Base-by-base conservation (phyloP, 2,797 vertebrate species). In the Amblyopsis hoosieri region DNA sequence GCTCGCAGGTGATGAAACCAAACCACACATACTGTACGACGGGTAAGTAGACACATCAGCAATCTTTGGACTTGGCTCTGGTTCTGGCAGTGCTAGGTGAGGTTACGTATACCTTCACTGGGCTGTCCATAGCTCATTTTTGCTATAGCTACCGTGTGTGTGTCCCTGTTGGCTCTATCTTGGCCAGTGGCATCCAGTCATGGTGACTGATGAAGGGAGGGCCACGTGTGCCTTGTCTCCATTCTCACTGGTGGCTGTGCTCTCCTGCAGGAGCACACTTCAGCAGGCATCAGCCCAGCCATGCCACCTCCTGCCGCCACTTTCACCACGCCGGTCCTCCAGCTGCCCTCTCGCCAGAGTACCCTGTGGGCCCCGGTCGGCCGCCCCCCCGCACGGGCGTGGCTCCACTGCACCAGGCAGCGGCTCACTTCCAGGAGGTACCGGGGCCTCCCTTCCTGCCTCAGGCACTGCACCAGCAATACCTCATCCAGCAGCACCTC, bases 391-490 rank as follows among this genome's bases (percentile, higher is more conserved):
- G 96, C 90, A 91, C 93, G 1, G 94, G 94, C 83, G 90, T 98
- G 91, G 92, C 92, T 73, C 80, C 95, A 78, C 76, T 82, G 6
- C 97, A 97, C 92, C 97, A 97, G 57, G 79, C 94, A 65, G 93
- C 96, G 69, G 85, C 87, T 46, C 96, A 95, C 87, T 98, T 98
- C 93, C 97, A 98, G 92, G 97, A 98, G 13, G 92, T 97, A 85
- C 90, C 95, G 14, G 95, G 94, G 90, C 93, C 96, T 83, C 94
- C 95, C 84, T 98, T 98, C 94, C 96, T 98, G 97, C 97, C 97
- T 98, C 98, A 99, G 94, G 96, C 96, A 91, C 96, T 99, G 94
- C 97, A 98, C 95, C 97, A 99, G 96, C 97, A 99, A 95, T 99
- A 98, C 95, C 97, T 99, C 95, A 96, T 99, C 90, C 97, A 99